A percentile compares a stretch with the other conserved stretches of the same genome.
Evolutionary conservation across 2,113 vertebrate genomes (phyloP).

Genomic region (Hippotragus niger): DNA sequence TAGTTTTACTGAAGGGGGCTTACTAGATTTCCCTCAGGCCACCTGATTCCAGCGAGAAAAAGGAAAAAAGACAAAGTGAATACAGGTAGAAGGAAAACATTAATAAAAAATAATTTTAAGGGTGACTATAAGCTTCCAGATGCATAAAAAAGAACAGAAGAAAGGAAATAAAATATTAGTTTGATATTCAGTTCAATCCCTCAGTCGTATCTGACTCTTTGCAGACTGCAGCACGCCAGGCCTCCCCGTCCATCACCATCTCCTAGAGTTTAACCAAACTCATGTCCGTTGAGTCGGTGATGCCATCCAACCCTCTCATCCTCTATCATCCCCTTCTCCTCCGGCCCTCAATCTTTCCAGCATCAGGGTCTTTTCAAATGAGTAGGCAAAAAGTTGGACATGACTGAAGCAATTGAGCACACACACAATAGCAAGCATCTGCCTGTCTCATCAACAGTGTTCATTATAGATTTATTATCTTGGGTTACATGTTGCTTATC

Average conservation of each 20-base stretch:
- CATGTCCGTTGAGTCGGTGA: neutral
- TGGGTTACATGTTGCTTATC: neutral
- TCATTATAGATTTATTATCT: neutral
- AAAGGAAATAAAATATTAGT: neutral
- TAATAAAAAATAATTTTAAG: neutral
- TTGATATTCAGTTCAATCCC: neutral
- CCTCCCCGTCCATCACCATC: neutral
- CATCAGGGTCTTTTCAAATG: neutral
- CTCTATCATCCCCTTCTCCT: neutral
- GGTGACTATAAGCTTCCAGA: neutral
- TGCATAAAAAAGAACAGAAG: neutral
- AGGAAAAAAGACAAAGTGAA: neutral
- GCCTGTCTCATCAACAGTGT: neutral
- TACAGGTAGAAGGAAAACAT: neutral
- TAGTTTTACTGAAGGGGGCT: neutral
- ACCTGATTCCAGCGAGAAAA: neutral
- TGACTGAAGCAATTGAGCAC: neutral
- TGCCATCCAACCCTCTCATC: neutral
- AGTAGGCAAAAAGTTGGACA: neutral
- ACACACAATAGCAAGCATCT: neutral
- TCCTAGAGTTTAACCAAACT: neutral
- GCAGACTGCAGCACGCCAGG: rapidly evolving
- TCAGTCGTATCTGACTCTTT: neutral
- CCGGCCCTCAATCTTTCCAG: neutral
- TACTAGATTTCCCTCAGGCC: neutral